Base-by-base conservation (phyloP, 2,888 invertebrate genomes). In the Lithophane semibrunnea region DNA sequence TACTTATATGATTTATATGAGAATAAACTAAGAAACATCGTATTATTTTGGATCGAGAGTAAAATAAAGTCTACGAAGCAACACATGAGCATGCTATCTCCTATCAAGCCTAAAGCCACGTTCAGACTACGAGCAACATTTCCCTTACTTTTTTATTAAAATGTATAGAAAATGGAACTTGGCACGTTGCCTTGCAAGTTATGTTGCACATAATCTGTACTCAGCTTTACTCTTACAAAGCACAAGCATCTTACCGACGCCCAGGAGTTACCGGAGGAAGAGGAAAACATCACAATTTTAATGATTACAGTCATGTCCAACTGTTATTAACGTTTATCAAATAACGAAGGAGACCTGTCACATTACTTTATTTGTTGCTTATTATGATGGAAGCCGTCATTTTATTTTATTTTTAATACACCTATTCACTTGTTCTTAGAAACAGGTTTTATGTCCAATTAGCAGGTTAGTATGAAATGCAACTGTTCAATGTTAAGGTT, bases 221-320 rank as follows among this genome's bases (percentile, higher is more conserved):
- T 42, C 24, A n/a, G 44, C 18, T 44, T 76, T 82, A 82, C 79
- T 86, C 91, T 92, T 92, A 94, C 94, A 88, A 93, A 93, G 90
- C 93, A 95, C 90, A 91, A 90, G 93, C 94, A 94, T 92, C 95
- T 95, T 94, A 95, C 95, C 95, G 88, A 88, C 87, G 90, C 87
- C 92, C 89, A 84, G 83, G 81, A 86, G 87, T 81, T 80, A 81
- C 81, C 82, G 80, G 85, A 86, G 86, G 82, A 90, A 92, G 91
- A 91, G 91, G 92, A 93, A 93, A 94, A 88, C 56, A 77, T 60
- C 13, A 61, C 69, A 66, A 77, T 21, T 73, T 86, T 76, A 75
- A 84, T 83, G 75, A 85, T 75, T 77, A 63, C 68, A 42, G 42
- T 47, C 37, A 68, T 52, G 60, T 71, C 24, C 60, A 65, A 44